These are phyloP conservation scores for Ceratosolen solmsi DNA, from an alignment of 1,140 invertebrate species.

Conservation along the genomic window DNA sequence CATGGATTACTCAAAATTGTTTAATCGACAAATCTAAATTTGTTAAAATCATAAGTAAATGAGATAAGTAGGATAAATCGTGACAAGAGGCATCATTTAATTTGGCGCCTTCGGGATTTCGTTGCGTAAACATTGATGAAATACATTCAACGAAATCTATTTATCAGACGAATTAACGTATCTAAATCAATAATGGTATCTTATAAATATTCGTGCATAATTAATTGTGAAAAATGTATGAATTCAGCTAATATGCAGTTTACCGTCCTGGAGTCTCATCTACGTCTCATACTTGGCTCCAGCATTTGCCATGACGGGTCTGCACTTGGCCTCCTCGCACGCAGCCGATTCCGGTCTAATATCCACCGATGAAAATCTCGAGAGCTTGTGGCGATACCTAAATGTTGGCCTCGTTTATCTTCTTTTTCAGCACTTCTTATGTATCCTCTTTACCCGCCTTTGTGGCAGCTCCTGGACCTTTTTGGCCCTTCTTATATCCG, in stretches of 20 bases:
- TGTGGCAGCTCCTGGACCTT: slow-evolving; percentile 76
- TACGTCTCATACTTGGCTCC: slow-evolving; percentile 89
- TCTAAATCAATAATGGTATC: no score
- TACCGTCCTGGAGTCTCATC: slow-evolving; percentile 79
- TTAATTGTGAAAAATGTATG: no score
- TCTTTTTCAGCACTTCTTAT: slow-evolving; percentile 80
- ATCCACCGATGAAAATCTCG: slow-evolving; percentile 63
- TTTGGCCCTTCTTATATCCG: slow-evolving; percentile 75
- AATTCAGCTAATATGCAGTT: slow-evolving; percentile 75
- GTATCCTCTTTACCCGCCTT: slow-evolving; percentile 80
- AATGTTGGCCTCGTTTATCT: slow-evolving; percentile 83
- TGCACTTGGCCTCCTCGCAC: slow-evolving; percentile 69
- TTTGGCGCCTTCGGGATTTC: no score
- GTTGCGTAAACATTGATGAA: no score
- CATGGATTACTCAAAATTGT: no score
- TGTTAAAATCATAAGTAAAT: no score
- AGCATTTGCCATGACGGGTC: slow-evolving; percentile 90
- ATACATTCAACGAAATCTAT: no score
- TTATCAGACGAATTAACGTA: no score
- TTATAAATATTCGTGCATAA: no score
- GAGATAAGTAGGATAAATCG: no score
- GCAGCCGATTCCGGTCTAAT: background rate
- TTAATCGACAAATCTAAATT: no score
- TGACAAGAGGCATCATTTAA: no score
- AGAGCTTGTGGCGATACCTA: slow-evolving; percentile 66